Evolutionary conservation across 2,113 vertebrate genomes (phyloP), one percentile per base, ranked within the genome.

Genomic region (Oncorhynchus masou): DNA sequence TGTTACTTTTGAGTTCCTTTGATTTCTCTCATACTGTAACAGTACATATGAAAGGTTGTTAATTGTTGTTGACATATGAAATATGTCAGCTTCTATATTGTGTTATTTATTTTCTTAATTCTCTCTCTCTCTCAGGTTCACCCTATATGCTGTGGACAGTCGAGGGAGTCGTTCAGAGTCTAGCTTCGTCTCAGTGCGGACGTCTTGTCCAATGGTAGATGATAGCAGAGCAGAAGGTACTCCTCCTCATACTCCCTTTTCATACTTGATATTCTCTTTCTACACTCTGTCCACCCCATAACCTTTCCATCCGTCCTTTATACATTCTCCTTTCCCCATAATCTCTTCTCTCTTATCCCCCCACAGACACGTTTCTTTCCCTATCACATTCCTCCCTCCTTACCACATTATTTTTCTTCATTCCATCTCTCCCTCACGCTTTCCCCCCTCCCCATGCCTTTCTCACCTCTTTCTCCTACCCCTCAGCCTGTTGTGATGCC

Each of bases 211-310:
- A 0, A 93, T 99, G 87, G 96, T 99, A 45, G 97, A 99, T 1
- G 98, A 99, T 92, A 97, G 93, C 82, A 96, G 95, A 78, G 97
- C 97, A 76, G 98, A 99, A 95, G 98, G 98, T 99, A 92, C 1
- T n/a, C 20, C 29, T 54, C 16, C 25, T 45, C 67, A 34, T 13
- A 34, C 67, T 20, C 67, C 12, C 27, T 39, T 13, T 4, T 29
- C 12, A 68, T 29, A 68, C 25, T 19, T 16, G 15, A 31, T 68
- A 15, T 31, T 20, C 5, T 31, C 2, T 27, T 31, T 29, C 27
- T 31, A 31, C 2, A 25, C 12, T 25, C 22, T 5, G 2, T 31
- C 25, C 25, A 31, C 12, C 25, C 27, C 11, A 31, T 6, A 19
- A 16, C 27, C 29, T 68, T n/a, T 66, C 22, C 64, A 24, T 27